A percentile compares a stretch with the other conserved stretches of the same genome.
phyloP scores from a whole-genome alignment of 2,888 invertebrate species.

The Heterodera filipjevi region DNA sequence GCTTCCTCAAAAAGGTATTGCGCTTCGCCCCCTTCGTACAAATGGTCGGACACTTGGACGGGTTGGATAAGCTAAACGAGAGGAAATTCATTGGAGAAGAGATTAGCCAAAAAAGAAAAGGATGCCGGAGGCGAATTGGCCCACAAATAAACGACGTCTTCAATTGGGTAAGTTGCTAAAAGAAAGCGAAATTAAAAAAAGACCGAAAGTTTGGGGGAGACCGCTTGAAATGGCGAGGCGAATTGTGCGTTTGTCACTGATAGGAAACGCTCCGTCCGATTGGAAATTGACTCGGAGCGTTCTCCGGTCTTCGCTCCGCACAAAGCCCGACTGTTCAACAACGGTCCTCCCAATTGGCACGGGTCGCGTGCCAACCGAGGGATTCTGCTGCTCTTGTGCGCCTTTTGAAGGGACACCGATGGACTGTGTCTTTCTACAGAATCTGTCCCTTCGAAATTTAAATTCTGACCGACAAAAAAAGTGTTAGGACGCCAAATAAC shows the following conservation, averaged over 20 bases:
- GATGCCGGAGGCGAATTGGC: conserved; percentile 58
- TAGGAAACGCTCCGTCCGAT: conserved; percentile 22
- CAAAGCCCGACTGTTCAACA: conserved; percentile 57
- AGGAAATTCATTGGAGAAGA: background rate
- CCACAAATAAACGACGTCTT: conserved; percentile 63
- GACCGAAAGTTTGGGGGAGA: background rate
- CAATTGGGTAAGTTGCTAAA: conserved; percentile 52
- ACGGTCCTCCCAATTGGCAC: conserved; percentile 36
- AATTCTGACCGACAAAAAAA: conserved; percentile 36
- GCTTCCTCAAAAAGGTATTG: conserved; percentile 28
- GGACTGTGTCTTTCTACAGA: no score
- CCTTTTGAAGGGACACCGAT: background rate
- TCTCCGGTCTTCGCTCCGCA: conserved; percentile 48
- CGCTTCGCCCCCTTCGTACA: conserved; percentile 45
- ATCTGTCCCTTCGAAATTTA: background rate
- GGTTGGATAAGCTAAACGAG: conserved; percentile 49
- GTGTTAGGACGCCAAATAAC: conserved; percentile 63
- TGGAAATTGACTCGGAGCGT: conserved; percentile 27
- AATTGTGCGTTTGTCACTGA: conserved; percentile 30
- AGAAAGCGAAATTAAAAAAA: conserved; percentile 20
- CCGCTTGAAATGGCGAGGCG: conserved; percentile 34
- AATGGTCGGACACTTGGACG: conserved; percentile 56
- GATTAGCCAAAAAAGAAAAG: background rate
- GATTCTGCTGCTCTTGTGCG: conserved; percentile 33
- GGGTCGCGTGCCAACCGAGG: conserved; percentile 1